These are phyloP conservation scores for Exaiptasia diaphana DNA, from an alignment of 64 coral and sea anemone genomes.

Conservation along the genomic window DNA sequence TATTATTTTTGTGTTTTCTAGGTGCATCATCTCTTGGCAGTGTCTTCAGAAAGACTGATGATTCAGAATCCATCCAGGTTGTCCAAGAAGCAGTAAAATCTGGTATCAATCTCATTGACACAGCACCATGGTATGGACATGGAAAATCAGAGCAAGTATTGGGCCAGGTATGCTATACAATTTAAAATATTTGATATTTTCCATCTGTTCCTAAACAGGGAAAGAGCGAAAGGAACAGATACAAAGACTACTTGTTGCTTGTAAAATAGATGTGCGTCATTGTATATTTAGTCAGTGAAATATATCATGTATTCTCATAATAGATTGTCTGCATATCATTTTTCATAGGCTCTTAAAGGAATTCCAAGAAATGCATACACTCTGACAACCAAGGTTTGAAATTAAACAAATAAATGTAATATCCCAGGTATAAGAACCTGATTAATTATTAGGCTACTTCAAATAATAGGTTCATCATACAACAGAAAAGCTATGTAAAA, in stretches of 20 bases:
- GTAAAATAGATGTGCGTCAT: no score
- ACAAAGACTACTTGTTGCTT: no score
- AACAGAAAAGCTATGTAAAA: no score
- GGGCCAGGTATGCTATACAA: slow-evolving; percentile 93
- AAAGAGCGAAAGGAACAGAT: no score
- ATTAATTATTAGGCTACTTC: no score
- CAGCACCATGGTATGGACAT: slow-evolving; percentile 98
- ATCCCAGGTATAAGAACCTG: no score
- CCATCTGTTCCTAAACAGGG: no score
- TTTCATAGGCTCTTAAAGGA: slow-evolving; percentile 32
- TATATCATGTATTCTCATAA: background rate
- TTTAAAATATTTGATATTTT: background rate
- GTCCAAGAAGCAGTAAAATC: slow-evolving; percentile 86
- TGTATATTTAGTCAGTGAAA: no score
- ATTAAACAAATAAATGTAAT: no score
- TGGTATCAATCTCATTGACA: slow-evolving; percentile 88
- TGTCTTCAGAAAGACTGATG: slow-evolving; percentile 91
- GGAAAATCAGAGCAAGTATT: slow-evolving; percentile 86
- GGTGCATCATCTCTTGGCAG: slow-evolving; percentile 92
- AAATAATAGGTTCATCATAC: no score
- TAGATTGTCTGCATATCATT: background rate
- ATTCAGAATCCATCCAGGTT: slow-evolving; percentile 78
- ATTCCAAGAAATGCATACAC: slow-evolving; percentile 52
- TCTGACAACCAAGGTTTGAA: slow-evolving; percentile 56
- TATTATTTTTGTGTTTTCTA: background rate